Evolutionary conservation across 1,140 invertebrate species (phyloP).

Genomic region (Trigoniulus corallinus): DNA sequence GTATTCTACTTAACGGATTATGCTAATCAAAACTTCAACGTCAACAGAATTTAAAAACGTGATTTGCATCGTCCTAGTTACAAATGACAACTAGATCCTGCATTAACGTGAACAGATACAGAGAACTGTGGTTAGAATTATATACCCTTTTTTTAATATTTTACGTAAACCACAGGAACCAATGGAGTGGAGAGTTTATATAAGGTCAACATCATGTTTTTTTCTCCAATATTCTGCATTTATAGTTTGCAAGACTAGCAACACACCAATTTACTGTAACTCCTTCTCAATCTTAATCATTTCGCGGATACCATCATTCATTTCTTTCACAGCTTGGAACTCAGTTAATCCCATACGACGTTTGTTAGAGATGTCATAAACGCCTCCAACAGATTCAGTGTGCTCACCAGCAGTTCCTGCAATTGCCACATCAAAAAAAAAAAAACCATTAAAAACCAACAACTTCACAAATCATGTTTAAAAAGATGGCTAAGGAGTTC

Average conservation of each 20-base stretch:
- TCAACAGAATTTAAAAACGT: no score
- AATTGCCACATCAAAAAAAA: background rate
- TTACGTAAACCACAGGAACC: slow-evolving; percentile 29
- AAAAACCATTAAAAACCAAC: background rate
- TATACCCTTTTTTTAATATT: slow-evolving; percentile 28
- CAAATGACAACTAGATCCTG: no score
- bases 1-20: no score
- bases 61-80: no score
- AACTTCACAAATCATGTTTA: background rate
- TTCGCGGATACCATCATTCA: slow-evolving; percentile 65
- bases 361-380: slow-evolving; percentile 81
- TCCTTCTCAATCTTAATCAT: slow-evolving; percentile 75
- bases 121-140: slow-evolving; percentile 15
- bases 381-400: slow-evolving; percentile 79
- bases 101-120: background rate
- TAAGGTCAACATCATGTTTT: no score
- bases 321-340: slow-evolving; percentile 67
- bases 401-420: slow-evolving; percentile 79
- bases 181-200: slow-evolving; percentile 6
- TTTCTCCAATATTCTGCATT: no score
- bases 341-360: slow-evolving; percentile 58
- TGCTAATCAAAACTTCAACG: no score
- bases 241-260: background rate
- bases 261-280: slow-evolving; percentile 4
- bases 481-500: background rate